These are phyloP conservation scores for Choloepus hoffmanni DNA, from an alignment of 2,113 vertebrate species.

Conservation along the genomic window DNA sequence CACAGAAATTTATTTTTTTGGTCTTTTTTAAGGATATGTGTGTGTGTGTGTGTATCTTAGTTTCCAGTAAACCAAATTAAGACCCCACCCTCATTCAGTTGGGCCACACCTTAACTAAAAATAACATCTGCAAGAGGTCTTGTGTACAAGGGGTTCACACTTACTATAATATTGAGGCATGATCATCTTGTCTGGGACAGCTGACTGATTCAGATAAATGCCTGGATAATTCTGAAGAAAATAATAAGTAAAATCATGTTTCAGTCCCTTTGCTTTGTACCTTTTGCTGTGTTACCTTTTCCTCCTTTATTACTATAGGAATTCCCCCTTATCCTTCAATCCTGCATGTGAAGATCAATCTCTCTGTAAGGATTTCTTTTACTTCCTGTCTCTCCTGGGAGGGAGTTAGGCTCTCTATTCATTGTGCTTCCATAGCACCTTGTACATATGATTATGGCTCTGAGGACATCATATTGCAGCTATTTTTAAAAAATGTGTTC, in stretches of 20 bases:
- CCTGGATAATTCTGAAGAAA: not conserved
- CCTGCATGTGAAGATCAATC: not conserved
- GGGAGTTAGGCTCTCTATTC: not conserved
- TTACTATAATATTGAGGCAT: not conserved
- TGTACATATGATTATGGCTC: not conserved
- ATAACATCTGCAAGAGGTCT: too few species aligned
- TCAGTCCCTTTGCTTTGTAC: not conserved
- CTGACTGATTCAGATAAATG: not conserved
- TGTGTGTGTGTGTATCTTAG: too few species aligned
- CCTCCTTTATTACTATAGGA: not conserved
- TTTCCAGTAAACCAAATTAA: too few species aligned
- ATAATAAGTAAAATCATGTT: not conserved
- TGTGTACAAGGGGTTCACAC: too few species aligned
- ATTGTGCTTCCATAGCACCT: not conserved
- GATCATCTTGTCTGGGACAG: not conserved
- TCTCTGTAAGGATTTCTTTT: not conserved
- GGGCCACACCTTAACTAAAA: too few species aligned
- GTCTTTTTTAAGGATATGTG: not conserved
- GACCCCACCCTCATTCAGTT: too few species aligned
- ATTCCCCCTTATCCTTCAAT: not conserved
- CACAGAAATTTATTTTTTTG: slow-evolving; percentile 12
- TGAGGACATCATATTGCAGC: not conserved
- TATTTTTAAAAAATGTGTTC: not conserved
- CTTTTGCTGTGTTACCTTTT: not conserved
- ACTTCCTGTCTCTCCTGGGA: not conserved